These are phyloP conservation scores for Falco concolor DNA, from an alignment of 2,797 vertebrate genomes.

Conservation along the genomic window DNA sequence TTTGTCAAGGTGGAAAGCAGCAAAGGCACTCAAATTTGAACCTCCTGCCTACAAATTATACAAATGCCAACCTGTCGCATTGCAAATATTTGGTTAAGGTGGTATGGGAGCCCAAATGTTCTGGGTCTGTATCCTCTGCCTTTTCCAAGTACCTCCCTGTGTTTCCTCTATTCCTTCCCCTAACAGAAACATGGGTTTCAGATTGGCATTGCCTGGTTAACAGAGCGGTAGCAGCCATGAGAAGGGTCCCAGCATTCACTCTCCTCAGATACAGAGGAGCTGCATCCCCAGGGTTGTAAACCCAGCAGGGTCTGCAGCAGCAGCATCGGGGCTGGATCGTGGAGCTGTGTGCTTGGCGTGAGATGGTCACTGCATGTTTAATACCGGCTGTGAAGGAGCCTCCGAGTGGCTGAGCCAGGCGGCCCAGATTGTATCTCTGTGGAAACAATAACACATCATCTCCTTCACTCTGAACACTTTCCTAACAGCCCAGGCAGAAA, in stretches of 20 bases:
- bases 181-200: background rate
- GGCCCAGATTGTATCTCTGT: background rate
- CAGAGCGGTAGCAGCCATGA: background rate
- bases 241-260: background rate
- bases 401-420: background rate
- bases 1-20: background rate
- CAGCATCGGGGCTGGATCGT: fast-evolving
- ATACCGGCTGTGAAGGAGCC: background rate
- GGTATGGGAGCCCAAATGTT: background rate
- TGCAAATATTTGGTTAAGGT: background rate
- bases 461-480: background rate
- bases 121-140: background rate
- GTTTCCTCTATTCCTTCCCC: background rate
- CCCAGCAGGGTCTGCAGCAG: background rate
- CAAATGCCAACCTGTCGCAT: background rate
- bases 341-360: background rate
- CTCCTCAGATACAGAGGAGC: fast-evolving
- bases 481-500: background rate
- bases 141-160: background rate
- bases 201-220: background rate
- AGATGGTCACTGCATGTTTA: background rate
- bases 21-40: background rate
- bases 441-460: background rate
- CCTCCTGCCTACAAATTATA: background rate
- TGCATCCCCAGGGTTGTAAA: background rate